A percentile compares a stretch with the other conserved stretches of the same genome.
These are phyloP conservation scores for Pycnonotus jocosus DNA, from an alignment of 2,113 vertebrate species.

Conservation along the genomic window DNA sequence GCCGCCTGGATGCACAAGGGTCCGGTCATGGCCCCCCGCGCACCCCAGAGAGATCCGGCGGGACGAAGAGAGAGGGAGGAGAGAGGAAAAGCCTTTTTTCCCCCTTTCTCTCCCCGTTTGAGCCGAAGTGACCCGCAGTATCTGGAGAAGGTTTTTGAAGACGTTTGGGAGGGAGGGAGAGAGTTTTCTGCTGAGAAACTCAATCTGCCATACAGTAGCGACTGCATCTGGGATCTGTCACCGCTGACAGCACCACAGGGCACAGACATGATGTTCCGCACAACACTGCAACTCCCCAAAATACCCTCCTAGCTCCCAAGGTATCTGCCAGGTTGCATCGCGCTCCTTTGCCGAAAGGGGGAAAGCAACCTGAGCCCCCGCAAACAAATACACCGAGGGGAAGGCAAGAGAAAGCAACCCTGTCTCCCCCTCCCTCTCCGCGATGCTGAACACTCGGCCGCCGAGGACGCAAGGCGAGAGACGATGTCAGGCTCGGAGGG, in stretches of 20 bases:
- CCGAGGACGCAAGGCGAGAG: neutral
- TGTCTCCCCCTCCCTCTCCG: neutral
- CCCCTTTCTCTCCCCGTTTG: conserved; percentile 48
- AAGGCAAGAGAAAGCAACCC: neutral
- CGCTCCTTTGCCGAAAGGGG: conserved; percentile 23
- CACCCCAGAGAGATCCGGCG: neutral
- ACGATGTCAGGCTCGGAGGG: conserved; percentile 38
- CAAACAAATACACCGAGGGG: neutral
- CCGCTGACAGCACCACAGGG: conserved; percentile 84
- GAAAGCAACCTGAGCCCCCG: neutral
- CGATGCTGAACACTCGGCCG: neutral
- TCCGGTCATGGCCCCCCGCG: neutral
- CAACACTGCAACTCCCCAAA: conserved; percentile 72
- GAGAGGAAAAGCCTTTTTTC: neutral
- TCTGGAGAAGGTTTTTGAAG: conserved; percentile 80
- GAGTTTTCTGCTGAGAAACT: conserved; percentile 83
- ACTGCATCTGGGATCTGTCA: conserved; percentile 88
- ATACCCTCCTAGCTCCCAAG: conserved; percentile 71
- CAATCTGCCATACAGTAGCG: conserved; percentile 91
- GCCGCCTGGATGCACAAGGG: neutral
- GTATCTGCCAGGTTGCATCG: conserved; percentile 35
- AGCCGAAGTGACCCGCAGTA: conserved; percentile 68
- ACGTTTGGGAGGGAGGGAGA: conserved; percentile 73
- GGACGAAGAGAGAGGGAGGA: neutral
- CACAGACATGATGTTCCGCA: conserved; percentile 79